A percentile compares a stretch with the other conserved stretches of the same genome.
phyloP scores from a whole-genome alignment of 2,888 invertebrate genomes.

The Gisinianus flammeolus region DNA sequence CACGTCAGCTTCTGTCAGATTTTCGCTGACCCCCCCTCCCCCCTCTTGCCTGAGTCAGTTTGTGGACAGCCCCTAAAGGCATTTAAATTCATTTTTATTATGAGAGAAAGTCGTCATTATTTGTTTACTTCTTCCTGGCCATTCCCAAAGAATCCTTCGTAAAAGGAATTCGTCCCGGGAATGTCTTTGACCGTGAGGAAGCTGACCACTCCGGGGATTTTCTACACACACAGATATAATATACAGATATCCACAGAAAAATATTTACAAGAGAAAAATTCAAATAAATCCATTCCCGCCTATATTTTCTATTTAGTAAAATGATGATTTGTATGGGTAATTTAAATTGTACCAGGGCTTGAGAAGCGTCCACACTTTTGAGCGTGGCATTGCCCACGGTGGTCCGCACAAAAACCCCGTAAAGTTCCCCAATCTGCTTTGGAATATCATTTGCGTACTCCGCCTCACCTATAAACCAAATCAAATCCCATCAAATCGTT shows the following conservation, averaged over 20 bases:
- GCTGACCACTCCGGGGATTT: slow-evolving; percentile 69
- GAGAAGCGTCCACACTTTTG: slow-evolving; percentile 68
- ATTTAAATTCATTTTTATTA: too few species aligned
- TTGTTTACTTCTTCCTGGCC: slow-evolving; percentile 19
- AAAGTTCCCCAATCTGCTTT: slow-evolving; percentile 71
- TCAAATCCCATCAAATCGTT: too few species aligned
- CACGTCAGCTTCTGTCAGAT: too few species aligned
- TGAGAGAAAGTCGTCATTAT: background rate
- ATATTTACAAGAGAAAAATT: background rate
- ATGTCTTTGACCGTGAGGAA: slow-evolving; percentile 73
- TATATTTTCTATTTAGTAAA: background rate
- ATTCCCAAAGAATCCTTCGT: slow-evolving; percentile 23
- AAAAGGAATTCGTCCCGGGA: slow-evolving; percentile 71
- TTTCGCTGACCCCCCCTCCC: too few species aligned
- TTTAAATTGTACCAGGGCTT: slow-evolving; percentile 69
- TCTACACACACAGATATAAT: slow-evolving; percentile 61
- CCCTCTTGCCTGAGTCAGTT: too few species aligned
- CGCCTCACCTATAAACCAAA: slow-evolving; percentile 77
- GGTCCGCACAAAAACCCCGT: slow-evolving; percentile 73
- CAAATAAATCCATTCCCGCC: background rate
- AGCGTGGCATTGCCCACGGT: slow-evolving; percentile 68
- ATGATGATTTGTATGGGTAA: background rate
- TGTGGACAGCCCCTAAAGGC: too few species aligned
- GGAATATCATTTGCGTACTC: slow-evolving; percentile 78
- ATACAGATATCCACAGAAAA: background rate